phyloP scores from a whole-genome alignment of 1,140 invertebrate genomes.

The Tetragnatha versicolor region DNA sequence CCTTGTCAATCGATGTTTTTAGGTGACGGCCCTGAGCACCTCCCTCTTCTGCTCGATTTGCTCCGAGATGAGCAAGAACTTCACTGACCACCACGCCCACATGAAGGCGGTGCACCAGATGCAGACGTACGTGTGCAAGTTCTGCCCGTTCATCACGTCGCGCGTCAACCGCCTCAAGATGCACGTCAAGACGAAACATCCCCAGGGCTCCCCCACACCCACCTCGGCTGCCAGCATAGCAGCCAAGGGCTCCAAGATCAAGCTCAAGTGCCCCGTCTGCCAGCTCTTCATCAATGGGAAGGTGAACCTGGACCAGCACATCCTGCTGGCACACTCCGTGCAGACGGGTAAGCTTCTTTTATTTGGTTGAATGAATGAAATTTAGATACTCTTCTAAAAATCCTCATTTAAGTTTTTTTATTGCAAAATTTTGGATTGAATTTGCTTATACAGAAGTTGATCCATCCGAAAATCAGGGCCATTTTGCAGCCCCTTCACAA shows the following conservation, averaged over 20 bases:
- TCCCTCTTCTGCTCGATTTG: constrained; percentile 58
- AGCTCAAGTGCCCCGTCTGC: constrained; percentile 59
- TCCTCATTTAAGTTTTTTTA: no score
- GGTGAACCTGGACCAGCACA: constrained; percentile 58
- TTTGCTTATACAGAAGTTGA: no score
- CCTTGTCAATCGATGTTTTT: no score
- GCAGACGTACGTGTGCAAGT: constrained; percentile 59
- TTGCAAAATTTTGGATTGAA: no score
- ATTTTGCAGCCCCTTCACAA: no score
- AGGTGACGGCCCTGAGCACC: constrained; percentile 9
- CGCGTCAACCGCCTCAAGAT: constrained; percentile 51
- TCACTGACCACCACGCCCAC: constrained; percentile 57
- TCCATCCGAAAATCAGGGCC: no score
- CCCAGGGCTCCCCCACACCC: constrained; percentile 12
- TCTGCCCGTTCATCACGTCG: constrained; percentile 57
- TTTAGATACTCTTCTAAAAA: no score
- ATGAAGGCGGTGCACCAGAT: constrained; percentile 58
- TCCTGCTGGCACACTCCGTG: constrained; percentile 57
- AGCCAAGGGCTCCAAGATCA: constrained; percentile 47
- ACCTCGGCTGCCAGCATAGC: not conserved
- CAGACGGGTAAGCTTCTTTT: constrained; percentile 55
- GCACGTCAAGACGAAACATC: constrained; percentile 58
- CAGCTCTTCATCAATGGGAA: constrained; percentile 57
- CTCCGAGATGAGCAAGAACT: constrained; percentile 47
- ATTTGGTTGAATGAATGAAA: not conserved